Percentiles rank a stretch among this genome's conserved stretches.
These are phyloP conservation scores for Lampris megalopsis DNA, from an alignment of 2,113 vertebrate species.

Conservation along the genomic window DNA sequence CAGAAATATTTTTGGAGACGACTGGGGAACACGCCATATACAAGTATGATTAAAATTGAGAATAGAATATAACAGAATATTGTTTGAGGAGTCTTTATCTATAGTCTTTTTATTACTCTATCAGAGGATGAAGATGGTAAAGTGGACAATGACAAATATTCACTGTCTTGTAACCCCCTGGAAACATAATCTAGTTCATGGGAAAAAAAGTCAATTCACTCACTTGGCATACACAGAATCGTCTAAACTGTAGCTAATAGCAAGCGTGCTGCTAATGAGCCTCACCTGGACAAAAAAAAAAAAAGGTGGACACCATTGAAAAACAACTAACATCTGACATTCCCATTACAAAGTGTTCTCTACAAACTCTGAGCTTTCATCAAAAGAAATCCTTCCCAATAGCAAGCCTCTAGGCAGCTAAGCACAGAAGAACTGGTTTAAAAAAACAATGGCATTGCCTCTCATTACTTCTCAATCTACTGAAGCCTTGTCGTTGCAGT, in stretches of 20 bases:
- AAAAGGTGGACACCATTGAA: constrained; percentile 24
- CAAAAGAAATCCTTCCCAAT: constrained; percentile 39
- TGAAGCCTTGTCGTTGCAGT: constrained; percentile 33
- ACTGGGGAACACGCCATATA: no score
- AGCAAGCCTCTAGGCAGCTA: constrained; percentile 26
- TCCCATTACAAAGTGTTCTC: constrained; percentile 4
- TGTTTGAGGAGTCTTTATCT: no score
- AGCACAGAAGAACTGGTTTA: constrained; percentile 12
- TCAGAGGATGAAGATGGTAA: no score
- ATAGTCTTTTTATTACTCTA: no score
- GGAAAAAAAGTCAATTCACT: background rate
- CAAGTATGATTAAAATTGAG: no score
- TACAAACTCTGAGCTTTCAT: constrained; percentile 15
- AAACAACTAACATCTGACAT: constrained; percentile 26
- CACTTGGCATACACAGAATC: background rate
- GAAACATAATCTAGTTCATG: background rate
- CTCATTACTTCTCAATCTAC: constrained; percentile 13
- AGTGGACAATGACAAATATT: background rate
- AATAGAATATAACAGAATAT: no score
- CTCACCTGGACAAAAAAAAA: constrained; percentile 18
- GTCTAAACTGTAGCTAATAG: background rate
- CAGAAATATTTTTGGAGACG: no score
- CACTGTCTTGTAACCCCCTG: background rate
- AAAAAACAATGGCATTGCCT: constrained; percentile 21
- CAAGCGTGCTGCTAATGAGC: constrained; percentile 51